phyloP scores from a whole-genome alignment of 2,888 invertebrate species.

The Griposia aprilina region DNA sequence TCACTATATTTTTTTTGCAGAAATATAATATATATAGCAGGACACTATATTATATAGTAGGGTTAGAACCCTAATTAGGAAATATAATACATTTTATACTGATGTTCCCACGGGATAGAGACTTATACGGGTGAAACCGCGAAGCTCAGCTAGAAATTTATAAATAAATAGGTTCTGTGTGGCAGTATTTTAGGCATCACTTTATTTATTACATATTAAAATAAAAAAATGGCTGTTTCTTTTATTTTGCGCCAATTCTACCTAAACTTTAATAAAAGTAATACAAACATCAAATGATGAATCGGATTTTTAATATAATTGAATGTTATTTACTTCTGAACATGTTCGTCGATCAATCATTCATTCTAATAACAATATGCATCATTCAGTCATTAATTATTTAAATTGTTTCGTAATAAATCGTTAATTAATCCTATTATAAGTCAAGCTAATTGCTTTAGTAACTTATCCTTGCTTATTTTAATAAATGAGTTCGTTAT shows the following conservation, averaged over 20 bases:
- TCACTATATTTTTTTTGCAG: too few relatives aligned
- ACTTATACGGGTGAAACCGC: too few relatives aligned
- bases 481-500: slow-evolving; percentile 14
- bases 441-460: slow-evolving; percentile 32
- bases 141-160: too few relatives aligned
- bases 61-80: too few relatives aligned
- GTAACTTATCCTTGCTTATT: slow-evolving; percentile 37
- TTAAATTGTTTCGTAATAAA: slow-evolving; percentile 13
- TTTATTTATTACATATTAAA: too few relatives aligned
- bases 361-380: slow-evolving; percentile 24
- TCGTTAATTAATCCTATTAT: background rate
- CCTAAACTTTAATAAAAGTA: background rate
- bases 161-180: too few relatives aligned
- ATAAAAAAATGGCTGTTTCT: background rate
- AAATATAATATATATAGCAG: too few relatives aligned
- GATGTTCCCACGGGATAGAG: too few relatives aligned
- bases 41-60: too few relatives aligned
- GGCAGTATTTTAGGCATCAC: too few relatives aligned
- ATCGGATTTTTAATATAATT: slow-evolving; percentile 1
- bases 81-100: too few relatives aligned
- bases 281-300: background rate
- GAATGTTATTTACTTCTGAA: background rate
- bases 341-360: slow-evolving; percentile 23
- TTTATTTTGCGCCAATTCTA: background rate
- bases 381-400: slow-evolving; percentile 30